Evolutionary conservation across 2,797 vertebrate genomes (phyloP), one percentile per base, ranked within the genome.

Genomic region (Fringilla coelebs): DNA sequence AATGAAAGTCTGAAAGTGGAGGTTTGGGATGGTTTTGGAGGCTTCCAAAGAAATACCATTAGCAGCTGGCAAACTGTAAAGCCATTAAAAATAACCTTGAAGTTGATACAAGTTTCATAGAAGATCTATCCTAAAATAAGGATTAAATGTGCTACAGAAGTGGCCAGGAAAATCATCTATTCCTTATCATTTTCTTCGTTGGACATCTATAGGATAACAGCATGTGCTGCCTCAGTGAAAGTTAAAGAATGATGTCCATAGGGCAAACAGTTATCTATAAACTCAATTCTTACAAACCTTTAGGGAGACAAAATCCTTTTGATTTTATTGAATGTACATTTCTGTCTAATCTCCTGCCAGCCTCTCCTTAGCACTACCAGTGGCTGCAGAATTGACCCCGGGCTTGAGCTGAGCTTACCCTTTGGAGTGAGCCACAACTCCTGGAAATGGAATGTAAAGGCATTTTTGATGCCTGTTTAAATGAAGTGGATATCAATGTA

Each of bases 331-430:
- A 96, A 96, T 80, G 81, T 74, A 63, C 74, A 78, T 95, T 97
- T 97, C 93, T 95, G 97, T 97, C 97, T 98, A 98, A 98, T 98
- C 98, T 98, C 84, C 92, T 94, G 73, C 40, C 85, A 92, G 60
- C 72, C 83, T 73, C 83, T 96, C 88, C 95, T 98, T 92, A 98
- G 92, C 68, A 88, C 97, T 94, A 97, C 79, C 9, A 22, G 92
- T 45, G 88, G 93, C 92, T 98, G 97, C 85, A 97, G 95, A 41
- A 97, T 94, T 52, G 97, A 98, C 97, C 96, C 97, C 11, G 25
- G 85, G 46, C 68, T 97, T 77, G 96, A 97, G 92, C 90, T 97
- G 72, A 88, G 88, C 90, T 97, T 97, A 97, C 96, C 97, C 49
- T 96, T 96, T 58, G 87, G 94, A 89, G 96, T 86, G 10, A 95